phyloP scores from a whole-genome alignment of 2,113 vertebrate genomes.

The Amphiprion ocellaris region DNA sequence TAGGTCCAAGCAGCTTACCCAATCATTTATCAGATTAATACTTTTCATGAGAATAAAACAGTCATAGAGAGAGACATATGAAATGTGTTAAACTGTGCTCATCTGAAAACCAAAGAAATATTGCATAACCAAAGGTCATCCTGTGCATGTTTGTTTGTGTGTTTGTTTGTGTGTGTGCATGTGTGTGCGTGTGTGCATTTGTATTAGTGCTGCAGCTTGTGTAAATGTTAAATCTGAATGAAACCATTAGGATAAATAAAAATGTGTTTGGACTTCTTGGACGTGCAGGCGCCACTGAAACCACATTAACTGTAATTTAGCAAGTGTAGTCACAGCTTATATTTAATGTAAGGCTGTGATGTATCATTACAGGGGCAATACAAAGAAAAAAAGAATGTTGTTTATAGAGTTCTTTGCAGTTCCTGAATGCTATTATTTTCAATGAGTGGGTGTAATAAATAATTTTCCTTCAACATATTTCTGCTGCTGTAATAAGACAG shows the following conservation, averaged over 20 bases:
- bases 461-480: background rate
- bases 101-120: constrained; percentile 69
- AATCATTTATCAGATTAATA: constrained; percentile 84
- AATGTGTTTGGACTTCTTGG: background rate
- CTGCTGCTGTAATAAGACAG: background rate
- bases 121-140: constrained; percentile 70
- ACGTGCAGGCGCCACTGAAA: constrained; percentile 16
- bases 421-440: too few relatives aligned
- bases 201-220: constrained; percentile 19
- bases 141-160: constrained; percentile 13
- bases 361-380: background rate
- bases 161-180: constrained; percentile 12
- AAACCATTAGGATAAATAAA: constrained; percentile 35
- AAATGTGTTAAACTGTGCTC: constrained; percentile 71
- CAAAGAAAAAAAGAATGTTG: background rate
- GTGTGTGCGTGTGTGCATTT: background rate
- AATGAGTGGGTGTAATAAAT: background rate
- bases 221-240: constrained; percentile 49
- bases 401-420: background rate
- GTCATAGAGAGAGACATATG: constrained; percentile 76
- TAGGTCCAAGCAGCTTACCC: constrained; percentile 79
- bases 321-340: constrained; percentile 20
- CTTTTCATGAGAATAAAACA: constrained; percentile 79
- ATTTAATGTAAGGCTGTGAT: constrained; percentile 1
- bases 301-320: constrained; percentile 22